Evolutionary conservation across 2,888 invertebrate species (phyloP), one percentile per base, ranked within the genome.

Genomic region (Lacanobia oleracea): DNA sequence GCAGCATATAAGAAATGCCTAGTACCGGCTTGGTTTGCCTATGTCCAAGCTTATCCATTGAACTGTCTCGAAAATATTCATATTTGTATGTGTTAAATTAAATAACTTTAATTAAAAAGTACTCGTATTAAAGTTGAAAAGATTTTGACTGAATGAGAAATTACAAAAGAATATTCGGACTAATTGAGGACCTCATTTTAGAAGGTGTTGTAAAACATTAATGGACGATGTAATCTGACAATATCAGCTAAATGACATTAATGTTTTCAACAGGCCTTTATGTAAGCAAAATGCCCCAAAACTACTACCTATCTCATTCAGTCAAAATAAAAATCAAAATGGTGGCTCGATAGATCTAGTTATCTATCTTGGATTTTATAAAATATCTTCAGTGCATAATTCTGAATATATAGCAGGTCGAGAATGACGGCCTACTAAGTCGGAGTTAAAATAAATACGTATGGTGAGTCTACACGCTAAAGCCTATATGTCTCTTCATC

Each of bases 31-130:
- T 40, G 12, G 12, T 3, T 12, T 40, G 40, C 40, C 12, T 12
- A 12, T 40, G 12, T 40, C 12, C 10, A 40, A 40, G 12, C 40
- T 10, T 40, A 40, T 40, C 16, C 16, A 23, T 33, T 33, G 33
- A 18, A 56, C 9, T 45, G 18, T 27, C 9, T 40, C 16, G 16
- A 40, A 51, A 56, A 16, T 9, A 16, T 40, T 16, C 1, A 33
- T 1, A 2, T 43, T 50, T 59, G 21, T 53, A 43, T 67, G 53
- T 80, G 77, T 77, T 75, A 75, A 74, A 59, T 74, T 54, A 59
- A 75, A 79, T 53, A 2, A 7, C 0, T n/a, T 23, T n/a, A 33
- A 40, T 43, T 54, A 43, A 56, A 72, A 64, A 2, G 14, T 16
- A n/a, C n/a, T n/a, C n/a, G n/a, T n/a, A 23, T 37, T 40, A 18